phyloP scores from a whole-genome alignment of 2,113 vertebrate genomes.

The Isurus oxyrinchus region DNA sequence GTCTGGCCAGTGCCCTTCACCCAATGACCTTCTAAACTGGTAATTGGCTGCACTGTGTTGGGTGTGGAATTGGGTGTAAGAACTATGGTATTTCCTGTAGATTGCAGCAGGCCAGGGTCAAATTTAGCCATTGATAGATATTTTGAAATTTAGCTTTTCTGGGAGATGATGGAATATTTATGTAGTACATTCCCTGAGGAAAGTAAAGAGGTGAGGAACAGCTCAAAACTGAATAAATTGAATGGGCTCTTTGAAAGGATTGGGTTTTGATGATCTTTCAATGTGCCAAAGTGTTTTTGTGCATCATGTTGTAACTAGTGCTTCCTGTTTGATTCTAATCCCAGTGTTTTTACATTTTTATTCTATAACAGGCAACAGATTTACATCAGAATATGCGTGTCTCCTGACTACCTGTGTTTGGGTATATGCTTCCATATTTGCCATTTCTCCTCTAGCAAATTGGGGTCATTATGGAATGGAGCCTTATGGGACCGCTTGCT shows the following conservation, averaged over 20 bases:
- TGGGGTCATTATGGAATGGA: constrained; percentile 73
- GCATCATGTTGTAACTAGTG: background rate
- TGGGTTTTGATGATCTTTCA: background rate
- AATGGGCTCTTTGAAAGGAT: background rate
- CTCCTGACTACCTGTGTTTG: constrained; percentile 62
- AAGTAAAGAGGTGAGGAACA: background rate
- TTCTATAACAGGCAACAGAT: constrained; percentile 61
- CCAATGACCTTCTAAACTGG: background rate
- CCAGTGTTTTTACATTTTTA: constrained; percentile 34
- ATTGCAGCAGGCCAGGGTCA: background rate
- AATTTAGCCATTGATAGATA: background rate
- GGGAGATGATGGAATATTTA: background rate
- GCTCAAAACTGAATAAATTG: background rate
- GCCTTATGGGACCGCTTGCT: constrained; percentile 78
- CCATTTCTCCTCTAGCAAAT: constrained; percentile 60
- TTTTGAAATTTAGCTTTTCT: background rate
- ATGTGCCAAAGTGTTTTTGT: background rate
- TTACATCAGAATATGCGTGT: constrained; percentile 58
- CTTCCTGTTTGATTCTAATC: background rate
- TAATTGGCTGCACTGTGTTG: background rate
- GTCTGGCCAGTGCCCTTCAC: background rate
- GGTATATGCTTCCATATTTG: constrained; percentile 66
- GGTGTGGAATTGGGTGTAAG: background rate
- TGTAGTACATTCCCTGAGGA: background rate
- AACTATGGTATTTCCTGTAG: background rate